Conservation (phyloP, 2,888 invertebrate genomes). For the Morpho achilles region DNA sequence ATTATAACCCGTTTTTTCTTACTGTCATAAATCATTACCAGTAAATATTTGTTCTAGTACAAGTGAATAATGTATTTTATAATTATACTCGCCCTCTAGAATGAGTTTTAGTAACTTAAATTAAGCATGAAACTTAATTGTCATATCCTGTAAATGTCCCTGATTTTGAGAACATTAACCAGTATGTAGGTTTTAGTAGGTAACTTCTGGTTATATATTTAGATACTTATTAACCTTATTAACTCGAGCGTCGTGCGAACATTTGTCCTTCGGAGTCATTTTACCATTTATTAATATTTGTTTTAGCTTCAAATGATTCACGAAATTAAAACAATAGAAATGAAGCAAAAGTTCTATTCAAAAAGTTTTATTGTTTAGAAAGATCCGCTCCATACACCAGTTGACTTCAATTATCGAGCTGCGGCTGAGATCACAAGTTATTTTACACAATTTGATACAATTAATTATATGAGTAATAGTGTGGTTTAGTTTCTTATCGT, state of each 20-base stretch:
- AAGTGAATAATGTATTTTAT: constrained; percentile 21
- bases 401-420: too few relatives aligned
- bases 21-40: constrained; percentile 11
- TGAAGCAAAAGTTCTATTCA: too few relatives aligned
- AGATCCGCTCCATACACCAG: too few relatives aligned
- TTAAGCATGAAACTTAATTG: constrained; percentile 27
- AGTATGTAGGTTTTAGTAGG: constrained; percentile 27
- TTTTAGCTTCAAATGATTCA: too few relatives aligned
- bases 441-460: too few relatives aligned
- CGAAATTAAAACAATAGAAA: too few relatives aligned
- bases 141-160: constrained; percentile 27
- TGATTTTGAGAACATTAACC: constrained; percentile 25
- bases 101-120: constrained; percentile 21
- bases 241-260: constrained; percentile 9
- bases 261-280: background rate
- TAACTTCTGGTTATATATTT: constrained; percentile 19
- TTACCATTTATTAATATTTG: too few relatives aligned
- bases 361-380: too few relatives aligned
- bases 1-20: constrained; percentile 16
- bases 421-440: too few relatives aligned
- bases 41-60: constrained; percentile 23
- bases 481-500: too few relatives aligned
- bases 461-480: too few relatives aligned
- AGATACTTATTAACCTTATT: constrained; percentile 18
- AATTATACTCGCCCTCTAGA: constrained; percentile 22